Conservation (phyloP, 2,797 vertebrate species). For the Lagorchestes hirsutus region DNA sequence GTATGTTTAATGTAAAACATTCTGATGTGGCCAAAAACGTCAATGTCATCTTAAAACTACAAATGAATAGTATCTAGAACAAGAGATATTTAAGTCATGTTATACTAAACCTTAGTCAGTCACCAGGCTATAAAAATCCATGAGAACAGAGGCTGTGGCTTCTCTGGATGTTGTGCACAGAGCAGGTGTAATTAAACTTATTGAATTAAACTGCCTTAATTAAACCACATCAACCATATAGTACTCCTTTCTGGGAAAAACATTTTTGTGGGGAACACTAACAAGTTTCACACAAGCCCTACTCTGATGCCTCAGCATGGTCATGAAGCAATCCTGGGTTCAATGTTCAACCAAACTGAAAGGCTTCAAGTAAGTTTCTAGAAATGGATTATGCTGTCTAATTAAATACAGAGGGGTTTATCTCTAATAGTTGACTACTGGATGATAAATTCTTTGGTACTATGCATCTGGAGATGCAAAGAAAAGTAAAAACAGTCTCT, state of each 20-base stretch:
- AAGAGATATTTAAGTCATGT: neutral
- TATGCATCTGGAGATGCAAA: neutral
- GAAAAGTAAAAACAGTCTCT: neutral
- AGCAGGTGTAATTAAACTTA: neutral
- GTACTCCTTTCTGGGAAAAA: neutral
- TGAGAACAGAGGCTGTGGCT: neutral
- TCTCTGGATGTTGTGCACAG: neutral
- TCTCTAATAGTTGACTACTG: neutral
- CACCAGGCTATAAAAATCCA: neutral
- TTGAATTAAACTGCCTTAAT: neutral
- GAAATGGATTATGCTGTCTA: neutral
- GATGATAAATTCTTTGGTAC: neutral
- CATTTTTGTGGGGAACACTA: neutral
- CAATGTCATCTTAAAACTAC: neutral
- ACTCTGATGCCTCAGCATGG: neutral
- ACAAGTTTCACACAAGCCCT: neutral
- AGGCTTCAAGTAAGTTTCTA: neutral
- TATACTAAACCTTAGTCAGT: neutral
- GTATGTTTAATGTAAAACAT: neutral
- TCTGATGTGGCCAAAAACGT: neutral
- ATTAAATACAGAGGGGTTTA: neutral
- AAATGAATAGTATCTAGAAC: neutral
- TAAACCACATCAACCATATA: neutral
- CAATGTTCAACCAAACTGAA: neutral
- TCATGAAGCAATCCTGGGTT: neutral